Conservation (phyloP, 2,113 vertebrate genomes). For the Fulmarus glacialis region DNA sequence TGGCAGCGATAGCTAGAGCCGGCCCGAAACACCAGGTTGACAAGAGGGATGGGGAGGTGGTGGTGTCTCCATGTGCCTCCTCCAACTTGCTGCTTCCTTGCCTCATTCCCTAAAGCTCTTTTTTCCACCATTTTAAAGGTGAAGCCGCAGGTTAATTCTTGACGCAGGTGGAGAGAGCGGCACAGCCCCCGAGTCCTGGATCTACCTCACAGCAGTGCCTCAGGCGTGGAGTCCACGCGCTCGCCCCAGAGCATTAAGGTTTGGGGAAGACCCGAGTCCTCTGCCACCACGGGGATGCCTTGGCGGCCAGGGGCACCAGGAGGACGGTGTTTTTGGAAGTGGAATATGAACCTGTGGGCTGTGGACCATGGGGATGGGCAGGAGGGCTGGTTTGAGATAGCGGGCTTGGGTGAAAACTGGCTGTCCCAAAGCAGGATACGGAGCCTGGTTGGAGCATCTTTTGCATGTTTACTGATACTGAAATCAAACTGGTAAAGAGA, state of each 20-base stretch:
- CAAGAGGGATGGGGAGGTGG: neutral
- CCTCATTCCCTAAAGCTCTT: neutral
- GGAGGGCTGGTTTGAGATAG: neutral
- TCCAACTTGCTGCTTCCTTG: neutral
- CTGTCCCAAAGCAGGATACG: neutral
- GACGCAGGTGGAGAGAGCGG: neutral
- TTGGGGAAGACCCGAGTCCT: neutral
- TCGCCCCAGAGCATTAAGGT: fast-evolving
- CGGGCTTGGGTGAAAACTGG: neutral
- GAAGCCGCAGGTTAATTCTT: neutral
- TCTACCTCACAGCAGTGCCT: neutral
- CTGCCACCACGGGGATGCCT: neutral
- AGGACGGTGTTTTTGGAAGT: neutral
- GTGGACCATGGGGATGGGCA: too few relatives aligned
- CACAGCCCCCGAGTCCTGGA: neutral
- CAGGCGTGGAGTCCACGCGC: fast-evolving
- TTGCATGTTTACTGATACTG: neutral
- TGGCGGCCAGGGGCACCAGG: neutral
- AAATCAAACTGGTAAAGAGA: neutral
- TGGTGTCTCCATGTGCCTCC: fast-evolving
- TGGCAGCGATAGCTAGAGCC: neutral
- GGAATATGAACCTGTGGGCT: neutral
- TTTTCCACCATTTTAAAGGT: neutral
- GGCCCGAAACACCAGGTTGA: neutral
- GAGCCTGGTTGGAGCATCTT: neutral